Percentiles rank a stretch among this genome's conserved stretches.
Conservation (phyloP, 2,113 vertebrate genomes). For the Meleagris gallopavo region DNA sequence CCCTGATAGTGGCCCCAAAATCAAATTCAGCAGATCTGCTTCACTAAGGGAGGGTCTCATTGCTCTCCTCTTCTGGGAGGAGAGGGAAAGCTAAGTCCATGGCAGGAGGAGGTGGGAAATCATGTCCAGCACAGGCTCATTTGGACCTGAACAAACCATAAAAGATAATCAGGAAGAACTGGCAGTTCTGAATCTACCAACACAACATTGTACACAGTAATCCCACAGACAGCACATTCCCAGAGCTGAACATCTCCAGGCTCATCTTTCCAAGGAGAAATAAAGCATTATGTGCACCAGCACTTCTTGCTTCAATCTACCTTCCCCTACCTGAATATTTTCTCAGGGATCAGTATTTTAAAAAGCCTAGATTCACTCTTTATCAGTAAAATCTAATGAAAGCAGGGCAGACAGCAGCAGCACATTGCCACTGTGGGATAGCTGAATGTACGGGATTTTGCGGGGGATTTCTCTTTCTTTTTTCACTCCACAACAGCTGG, state of each 20-base stretch:
- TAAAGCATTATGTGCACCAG: rapidly evolving
- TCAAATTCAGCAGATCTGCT: background rate
- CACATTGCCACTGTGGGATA: background rate
- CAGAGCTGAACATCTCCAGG: rapidly evolving
- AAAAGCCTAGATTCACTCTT: background rate
- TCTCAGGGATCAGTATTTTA: background rate
- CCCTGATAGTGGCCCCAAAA: background rate
- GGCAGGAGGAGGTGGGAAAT: background rate
- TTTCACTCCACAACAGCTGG: conserved; percentile 56
- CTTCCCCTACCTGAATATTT: background rate
- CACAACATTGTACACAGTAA: background rate
- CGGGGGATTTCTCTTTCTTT: background rate
- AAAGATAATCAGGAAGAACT: rapidly evolving
- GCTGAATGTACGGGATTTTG: background rate
- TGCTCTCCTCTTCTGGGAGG: background rate
- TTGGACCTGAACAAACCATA: background rate
- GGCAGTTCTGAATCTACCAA: background rate
- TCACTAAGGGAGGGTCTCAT: background rate
- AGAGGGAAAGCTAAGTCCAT: background rate
- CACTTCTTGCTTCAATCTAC: background rate
- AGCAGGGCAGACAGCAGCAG: background rate
- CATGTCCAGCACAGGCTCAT: background rate
- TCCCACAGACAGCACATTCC: background rate
- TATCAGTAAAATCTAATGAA: background rate
- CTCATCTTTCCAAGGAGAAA: background rate